These are phyloP conservation scores for Xanthia icteritia DNA, from an alignment of 2,888 invertebrate species.

Conservation along the genomic window DNA sequence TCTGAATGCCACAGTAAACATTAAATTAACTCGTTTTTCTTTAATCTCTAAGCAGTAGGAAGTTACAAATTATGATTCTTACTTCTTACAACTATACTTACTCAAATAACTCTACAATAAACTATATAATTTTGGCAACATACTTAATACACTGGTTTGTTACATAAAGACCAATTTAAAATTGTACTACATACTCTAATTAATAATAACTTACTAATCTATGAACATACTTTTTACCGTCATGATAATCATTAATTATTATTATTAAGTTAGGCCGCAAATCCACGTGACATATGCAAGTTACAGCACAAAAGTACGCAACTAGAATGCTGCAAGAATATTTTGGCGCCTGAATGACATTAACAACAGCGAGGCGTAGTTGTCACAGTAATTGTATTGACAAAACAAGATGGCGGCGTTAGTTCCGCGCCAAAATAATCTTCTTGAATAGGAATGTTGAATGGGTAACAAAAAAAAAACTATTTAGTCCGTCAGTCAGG, in stretches of 20 bases:
- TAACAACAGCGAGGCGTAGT: background rate
- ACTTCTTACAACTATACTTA: background rate
- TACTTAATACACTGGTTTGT: background rate
- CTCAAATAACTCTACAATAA: constrained; percentile 9
- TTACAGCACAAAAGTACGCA: background rate
- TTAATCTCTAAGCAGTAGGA: background rate
- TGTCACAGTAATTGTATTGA: background rate
- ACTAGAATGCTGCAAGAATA: background rate
- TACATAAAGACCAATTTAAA: background rate
- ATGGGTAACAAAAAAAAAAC: too few relatives aligned
- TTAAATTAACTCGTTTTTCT: background rate
- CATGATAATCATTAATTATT: background rate
- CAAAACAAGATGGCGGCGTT: background rate
- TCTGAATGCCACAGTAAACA: background rate
- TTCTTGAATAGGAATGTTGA: background rate
- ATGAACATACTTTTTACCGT: background rate
- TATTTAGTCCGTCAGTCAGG: too few relatives aligned
- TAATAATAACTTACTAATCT: constrained; percentile 4
- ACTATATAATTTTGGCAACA: constrained; percentile 31
- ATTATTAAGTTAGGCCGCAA: background rate
- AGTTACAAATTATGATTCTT: background rate
- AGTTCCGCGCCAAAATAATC: background rate
- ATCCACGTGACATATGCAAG: background rate
- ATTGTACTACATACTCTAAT: background rate
- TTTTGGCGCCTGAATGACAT: background rate